Base-by-base conservation (phyloP, 1,140 invertebrate species). In the Drosophila baimaii region DNA sequence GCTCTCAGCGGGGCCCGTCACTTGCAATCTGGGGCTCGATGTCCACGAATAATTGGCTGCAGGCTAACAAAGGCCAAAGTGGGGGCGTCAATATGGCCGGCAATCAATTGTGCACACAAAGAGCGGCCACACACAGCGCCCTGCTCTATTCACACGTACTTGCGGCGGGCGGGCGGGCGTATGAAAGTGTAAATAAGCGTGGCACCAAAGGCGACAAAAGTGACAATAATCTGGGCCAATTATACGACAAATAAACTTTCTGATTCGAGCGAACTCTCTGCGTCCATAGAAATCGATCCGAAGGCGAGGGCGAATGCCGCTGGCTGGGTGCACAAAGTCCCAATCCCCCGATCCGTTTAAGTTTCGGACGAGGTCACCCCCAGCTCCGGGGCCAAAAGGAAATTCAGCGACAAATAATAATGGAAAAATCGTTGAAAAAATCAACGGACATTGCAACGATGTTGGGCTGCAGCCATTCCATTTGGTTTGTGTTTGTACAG, bases 91-190 rank as follows among this genome's bases (percentile, higher is more conserved):
- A 79, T 65, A 58, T 62, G 64, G 55, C 64, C 55, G 68, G 62
- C 82, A 86, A 86, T 86, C 82, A 86, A 81, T 81, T 86, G 82
- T 58, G 69, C 81, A 86, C 85, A 86, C 79, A 81, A 85, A 76
- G 55, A 59, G 31, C 56, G 56, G 17, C 43, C 59, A 43, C 59
- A 68, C 55, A 39, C 57, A 61, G 29, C 25, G 65, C 75, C 66
- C 51, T 64, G 29, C 63, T 63, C 58, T 56, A 61, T 80, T 74
- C 47, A 72, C 63, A 69, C 46, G 33, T 63, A 75, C 77, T 85
- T 79, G 41, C 54, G 17, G 46, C 33, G 33, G 33, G 5, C 33
- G 33, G 13, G 29, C 8, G 31, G 31, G 31, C 13, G 44, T 70
- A 78, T 79, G 63, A 68, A 81, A 76, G 78, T 79, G 75, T 71